These are phyloP conservation scores for Enteromius afrohamiltoni DNA, from an alignment of 2,797 vertebrate genomes.

Conservation along the genomic window DNA sequence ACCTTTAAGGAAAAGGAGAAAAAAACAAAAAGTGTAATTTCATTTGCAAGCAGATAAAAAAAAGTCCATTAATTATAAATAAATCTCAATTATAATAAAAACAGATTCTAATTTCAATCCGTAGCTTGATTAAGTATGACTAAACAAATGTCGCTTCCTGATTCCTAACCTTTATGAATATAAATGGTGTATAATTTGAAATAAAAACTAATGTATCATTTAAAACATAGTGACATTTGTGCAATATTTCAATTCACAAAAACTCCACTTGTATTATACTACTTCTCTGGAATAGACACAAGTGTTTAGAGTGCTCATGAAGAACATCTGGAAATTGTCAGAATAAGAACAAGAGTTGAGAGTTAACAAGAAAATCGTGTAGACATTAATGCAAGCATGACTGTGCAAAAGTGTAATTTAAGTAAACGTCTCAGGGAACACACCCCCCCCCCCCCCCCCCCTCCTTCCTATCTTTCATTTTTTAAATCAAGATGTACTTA, in stretches of 20 bases:
- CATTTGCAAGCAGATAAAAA: not conserved
- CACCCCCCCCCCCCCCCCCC: no score
- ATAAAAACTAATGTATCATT: not conserved
- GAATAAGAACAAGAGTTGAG: not conserved
- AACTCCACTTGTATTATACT: not conserved
- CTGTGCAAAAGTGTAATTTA: no score
- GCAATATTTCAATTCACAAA: not conserved
- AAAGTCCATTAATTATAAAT: no score
- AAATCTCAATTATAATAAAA: conserved; percentile 4
- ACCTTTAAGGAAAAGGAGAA: not conserved
- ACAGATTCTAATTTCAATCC: not conserved
- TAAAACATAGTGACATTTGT: not conserved
- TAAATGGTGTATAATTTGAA: not conserved
- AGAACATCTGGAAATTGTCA: conserved; percentile 47
- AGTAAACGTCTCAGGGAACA: no score
- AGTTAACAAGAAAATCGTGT: conserved; percentile 11
- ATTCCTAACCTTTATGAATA: not conserved
- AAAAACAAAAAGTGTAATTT: not conserved
- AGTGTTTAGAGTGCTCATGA: not conserved
- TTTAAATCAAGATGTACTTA: no score
- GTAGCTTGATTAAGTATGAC: not conserved
- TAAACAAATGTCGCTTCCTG: not conserved
- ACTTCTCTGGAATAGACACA: not conserved
- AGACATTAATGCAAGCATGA: conserved; percentile 7
- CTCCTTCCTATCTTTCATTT: no score